phyloP scores from a whole-genome alignment of 2,113 vertebrate species.

The Dasyornis broadbenti region DNA sequence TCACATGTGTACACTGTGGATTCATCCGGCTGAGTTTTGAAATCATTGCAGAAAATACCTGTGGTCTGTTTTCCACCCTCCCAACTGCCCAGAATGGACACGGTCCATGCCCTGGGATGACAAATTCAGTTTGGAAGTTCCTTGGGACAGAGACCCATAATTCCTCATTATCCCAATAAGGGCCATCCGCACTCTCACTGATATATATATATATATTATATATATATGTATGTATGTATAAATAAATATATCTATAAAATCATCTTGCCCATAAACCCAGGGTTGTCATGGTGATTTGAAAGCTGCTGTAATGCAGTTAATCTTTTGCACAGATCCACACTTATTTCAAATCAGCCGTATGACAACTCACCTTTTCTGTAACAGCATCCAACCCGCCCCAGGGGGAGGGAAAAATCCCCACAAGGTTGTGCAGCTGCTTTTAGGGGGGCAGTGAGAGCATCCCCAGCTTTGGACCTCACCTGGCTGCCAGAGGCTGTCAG shows the following conservation, averaged over 20 bases:
- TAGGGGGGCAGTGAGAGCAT: neutral
- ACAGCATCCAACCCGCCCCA: neutral
- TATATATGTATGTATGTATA: neutral
- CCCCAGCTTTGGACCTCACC: slow-evolving; percentile 8
- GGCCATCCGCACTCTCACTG: neutral
- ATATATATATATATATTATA: neutral
- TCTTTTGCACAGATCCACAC: neutral
- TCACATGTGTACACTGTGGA: neutral
- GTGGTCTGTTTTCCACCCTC: neutral
- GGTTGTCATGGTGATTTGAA: slow-evolving; percentile 48
- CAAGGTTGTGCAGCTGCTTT: neutral
- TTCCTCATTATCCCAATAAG: neutral
- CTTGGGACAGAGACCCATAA: neutral
- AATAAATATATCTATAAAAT: neutral
- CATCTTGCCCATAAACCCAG: neutral
- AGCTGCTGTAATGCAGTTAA: slow-evolving; percentile 32
- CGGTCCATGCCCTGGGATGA: neutral
- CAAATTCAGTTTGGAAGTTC: neutral
- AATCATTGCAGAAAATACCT: neutral
- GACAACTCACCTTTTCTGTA: neutral
- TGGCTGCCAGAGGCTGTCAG: slow-evolving; percentile 4
- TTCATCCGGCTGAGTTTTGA: neutral
- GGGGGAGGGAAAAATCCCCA: neutral
- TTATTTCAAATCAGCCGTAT: neutral
- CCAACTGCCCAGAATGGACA: neutral